phyloP scores from a whole-genome alignment of 1,140 invertebrate genomes.

The Popillia japonica region DNA sequence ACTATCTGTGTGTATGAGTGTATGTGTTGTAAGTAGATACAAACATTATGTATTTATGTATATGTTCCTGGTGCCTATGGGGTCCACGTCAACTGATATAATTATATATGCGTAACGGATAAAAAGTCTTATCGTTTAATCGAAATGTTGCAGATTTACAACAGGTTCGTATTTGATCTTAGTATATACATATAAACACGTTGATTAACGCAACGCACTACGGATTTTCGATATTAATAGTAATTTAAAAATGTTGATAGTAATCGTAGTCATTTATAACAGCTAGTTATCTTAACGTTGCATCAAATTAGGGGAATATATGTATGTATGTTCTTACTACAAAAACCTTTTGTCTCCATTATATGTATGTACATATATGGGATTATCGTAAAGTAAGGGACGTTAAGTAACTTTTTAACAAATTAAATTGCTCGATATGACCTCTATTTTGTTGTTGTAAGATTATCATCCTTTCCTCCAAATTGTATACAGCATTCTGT shows the following conservation, averaged over 20 bases:
- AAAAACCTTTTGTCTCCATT: no score
- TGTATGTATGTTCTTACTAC: no score
- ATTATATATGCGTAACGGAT: constrained; percentile 1
- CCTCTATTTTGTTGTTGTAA: no score
- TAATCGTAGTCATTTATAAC: not conserved
- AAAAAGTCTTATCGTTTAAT: constrained; percentile 22
- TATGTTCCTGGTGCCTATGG: not conserved
- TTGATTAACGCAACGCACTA: not conserved
- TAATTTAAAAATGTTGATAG: not conserved
- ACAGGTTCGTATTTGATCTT: not conserved
- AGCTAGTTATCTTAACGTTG: not conserved
- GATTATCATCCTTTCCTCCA: no score
- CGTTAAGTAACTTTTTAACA: no score
- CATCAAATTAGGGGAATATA: no score
- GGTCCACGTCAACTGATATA: constrained; percentile 4
- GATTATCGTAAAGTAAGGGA: no score
- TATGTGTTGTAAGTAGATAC: not conserved
- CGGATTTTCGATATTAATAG: not conserved
- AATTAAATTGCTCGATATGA: no score
- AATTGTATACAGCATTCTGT: no score
- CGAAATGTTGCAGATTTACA: constrained; percentile 22
- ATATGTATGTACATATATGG: no score
- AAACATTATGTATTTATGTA: not conserved
- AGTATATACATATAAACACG: not conserved
- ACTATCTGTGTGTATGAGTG: no score